Evolutionary conservation across 1,140 invertebrate genomes (phyloP).

Genomic region (Sinella curviseta): DNA sequence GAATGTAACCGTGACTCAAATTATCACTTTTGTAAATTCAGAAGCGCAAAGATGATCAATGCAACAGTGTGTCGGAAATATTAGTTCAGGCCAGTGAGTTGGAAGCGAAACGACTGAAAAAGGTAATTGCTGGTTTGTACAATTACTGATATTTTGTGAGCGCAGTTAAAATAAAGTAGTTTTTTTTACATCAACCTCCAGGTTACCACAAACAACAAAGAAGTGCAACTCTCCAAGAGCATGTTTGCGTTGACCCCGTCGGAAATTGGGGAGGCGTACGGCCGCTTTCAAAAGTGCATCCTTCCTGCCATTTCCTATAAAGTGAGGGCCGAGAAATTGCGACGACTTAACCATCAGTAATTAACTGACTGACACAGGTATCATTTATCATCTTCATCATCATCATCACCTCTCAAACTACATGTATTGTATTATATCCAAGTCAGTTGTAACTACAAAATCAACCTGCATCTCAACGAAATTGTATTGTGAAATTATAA

Average conservation of each 20-base stretch:
- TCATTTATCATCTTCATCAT: too few relatives aligned
- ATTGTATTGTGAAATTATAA: too few relatives aligned
- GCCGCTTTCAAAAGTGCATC: slow-evolving; percentile 16
- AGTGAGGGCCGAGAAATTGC: slow-evolving; percentile 29
- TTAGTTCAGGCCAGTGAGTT: slow-evolving; percentile 47
- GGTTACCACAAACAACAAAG: slow-evolving; percentile 19
- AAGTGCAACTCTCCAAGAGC: not conserved
- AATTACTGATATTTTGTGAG: not conserved
- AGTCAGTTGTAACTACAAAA: too few relatives aligned
- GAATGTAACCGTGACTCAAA: not conserved
- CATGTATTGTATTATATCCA: too few relatives aligned
- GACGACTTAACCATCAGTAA: not conserved
- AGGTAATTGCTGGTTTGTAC: slow-evolving; percentile 29
- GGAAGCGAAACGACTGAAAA: slow-evolving; percentile 45
- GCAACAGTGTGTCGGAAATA: slow-evolving; percentile 42
- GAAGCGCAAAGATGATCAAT: slow-evolving; percentile 42
- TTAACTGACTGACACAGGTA: too few relatives aligned
- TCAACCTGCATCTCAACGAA: too few relatives aligned
- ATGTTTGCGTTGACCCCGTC: not conserved
- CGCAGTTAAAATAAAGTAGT: not conserved
- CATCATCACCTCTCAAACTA: too few relatives aligned
- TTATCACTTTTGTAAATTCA: slow-evolving; percentile 21
- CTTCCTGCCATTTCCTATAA: slow-evolving; percentile 29
- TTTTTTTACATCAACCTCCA: not conserved
- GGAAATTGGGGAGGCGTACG: slow-evolving; percentile 31